phyloP scores from a whole-genome alignment of 2,113 vertebrate species.

The Chiloscyllium plagiosum region DNA sequence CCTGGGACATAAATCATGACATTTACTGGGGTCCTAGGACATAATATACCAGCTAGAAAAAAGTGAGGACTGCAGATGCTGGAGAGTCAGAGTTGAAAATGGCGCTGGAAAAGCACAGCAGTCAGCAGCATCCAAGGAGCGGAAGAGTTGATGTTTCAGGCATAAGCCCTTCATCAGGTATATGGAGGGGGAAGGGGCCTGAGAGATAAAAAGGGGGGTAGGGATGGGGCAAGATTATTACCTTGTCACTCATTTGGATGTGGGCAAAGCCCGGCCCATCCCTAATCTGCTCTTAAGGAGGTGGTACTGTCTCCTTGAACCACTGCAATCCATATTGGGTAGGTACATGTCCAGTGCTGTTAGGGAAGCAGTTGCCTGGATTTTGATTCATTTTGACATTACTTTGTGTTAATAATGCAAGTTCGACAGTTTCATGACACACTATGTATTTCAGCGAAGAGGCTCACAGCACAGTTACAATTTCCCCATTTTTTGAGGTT shows the following conservation, averaged over 20 bases:
- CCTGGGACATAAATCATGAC: not conserved
- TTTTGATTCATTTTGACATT: not conserved
- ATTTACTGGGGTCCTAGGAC: not conserved
- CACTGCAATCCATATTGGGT: not conserved
- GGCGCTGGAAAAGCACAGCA: too few relatives aligned
- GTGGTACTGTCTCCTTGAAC: not conserved
- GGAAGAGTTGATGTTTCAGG: too few relatives aligned
- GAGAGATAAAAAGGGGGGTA: too few relatives aligned
- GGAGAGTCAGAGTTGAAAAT: too few relatives aligned
- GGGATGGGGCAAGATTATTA: not conserved
- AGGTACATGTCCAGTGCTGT: not conserved
- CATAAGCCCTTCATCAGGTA: too few relatives aligned
- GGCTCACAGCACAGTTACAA: not conserved
- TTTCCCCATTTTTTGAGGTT: not conserved
- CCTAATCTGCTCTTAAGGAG: not conserved
- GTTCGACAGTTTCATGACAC: not conserved
- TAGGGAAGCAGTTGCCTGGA: not conserved
- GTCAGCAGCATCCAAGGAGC: too few relatives aligned
- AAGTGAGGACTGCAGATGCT: too few relatives aligned
- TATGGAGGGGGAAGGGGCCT: too few relatives aligned
- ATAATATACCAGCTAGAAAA: not conserved
- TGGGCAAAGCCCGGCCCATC: not conserved
- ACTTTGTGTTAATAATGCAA: not conserved
- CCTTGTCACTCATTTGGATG: not conserved
- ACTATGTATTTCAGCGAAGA: not conserved